Evolutionary conservation across 1,140 invertebrate species (phyloP), one percentile per base, ranked within the genome.

Genomic region (Apis cerana): DNA sequence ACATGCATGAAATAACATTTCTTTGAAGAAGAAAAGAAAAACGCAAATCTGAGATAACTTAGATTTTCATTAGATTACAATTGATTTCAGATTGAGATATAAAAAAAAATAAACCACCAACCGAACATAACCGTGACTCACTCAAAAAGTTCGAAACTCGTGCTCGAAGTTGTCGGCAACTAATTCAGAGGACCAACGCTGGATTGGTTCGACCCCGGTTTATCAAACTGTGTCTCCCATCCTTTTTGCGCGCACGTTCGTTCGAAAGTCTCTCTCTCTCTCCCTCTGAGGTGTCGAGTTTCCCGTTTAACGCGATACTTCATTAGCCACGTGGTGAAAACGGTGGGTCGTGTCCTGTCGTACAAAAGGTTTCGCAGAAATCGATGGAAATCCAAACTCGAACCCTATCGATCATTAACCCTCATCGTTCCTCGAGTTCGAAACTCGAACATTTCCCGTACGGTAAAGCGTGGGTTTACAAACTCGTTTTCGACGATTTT

Each of bases 271-370:
- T 64, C 52, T n/a, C 64, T 72, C 50, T 48, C 27, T 17, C 43
- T 33, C 33, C 7, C 33, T 43, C 33, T 0, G 56, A 15, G 77
- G 80, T 91, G 81, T 92, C 90, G 81, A 80, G 82, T 92, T 92
- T 88, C 91, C 77, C 84, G 86, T 88, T 91, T 88, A 92, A 92
- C 85, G 88, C 87, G 91, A 92, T 91, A 92, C 91, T 92, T 92
- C 87, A 92, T 92, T 92, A 92, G 89, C 86, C 78, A 79, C 70
- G 33, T 43, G 84, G 81, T 83, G 85, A 76, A 84, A 90, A 85
- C 85, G 84, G 75, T 59, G 81, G 68, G 72, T 75, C 83, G 72
- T 69, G 82, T 83, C 75, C 78, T 86, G 89, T 79, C 82, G 75
- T 33, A 56, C 59, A 74, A 75, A 76, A 71, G 71, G 76, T 77